Conservation (phyloP, 2,888 invertebrate species). For the Mamestra brassicae region DNA sequence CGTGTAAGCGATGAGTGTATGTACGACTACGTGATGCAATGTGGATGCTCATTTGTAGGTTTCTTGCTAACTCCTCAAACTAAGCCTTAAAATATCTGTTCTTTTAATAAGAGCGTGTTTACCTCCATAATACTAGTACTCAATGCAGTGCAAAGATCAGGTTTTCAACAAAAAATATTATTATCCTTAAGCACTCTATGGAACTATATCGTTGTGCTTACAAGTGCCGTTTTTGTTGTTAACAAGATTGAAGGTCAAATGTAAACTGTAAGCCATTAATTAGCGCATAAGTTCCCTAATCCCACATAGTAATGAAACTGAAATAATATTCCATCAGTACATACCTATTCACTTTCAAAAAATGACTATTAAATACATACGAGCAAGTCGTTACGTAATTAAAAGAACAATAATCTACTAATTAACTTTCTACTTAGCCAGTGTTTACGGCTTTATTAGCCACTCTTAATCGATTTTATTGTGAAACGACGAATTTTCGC, state of each 20-base stretch:
- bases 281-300: neutral
- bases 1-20: too few species aligned
- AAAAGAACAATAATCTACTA: neutral
- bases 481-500: neutral
- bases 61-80: too few species aligned
- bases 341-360: slow-evolving; percentile 2
- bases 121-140: neutral
- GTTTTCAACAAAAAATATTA: too few species aligned
- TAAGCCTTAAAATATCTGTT: neutral
- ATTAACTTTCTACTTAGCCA: neutral
- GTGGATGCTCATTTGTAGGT: too few species aligned
- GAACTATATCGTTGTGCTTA: neutral
- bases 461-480: neutral
- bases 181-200: too few species aligned
- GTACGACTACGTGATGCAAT: too few species aligned
- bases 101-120: neutral
- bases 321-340: neutral
- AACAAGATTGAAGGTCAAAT: neutral
- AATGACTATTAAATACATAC: slow-evolving; percentile 8
- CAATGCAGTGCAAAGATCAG: too few species aligned
- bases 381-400: neutral
- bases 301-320: neutral
- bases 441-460: slow-evolving; percentile 16
- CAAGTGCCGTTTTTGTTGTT: neutral
- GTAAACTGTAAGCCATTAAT: neutral